Conservation (phyloP, 2,888 invertebrate genomes). For the Archips xylosteana region DNA sequence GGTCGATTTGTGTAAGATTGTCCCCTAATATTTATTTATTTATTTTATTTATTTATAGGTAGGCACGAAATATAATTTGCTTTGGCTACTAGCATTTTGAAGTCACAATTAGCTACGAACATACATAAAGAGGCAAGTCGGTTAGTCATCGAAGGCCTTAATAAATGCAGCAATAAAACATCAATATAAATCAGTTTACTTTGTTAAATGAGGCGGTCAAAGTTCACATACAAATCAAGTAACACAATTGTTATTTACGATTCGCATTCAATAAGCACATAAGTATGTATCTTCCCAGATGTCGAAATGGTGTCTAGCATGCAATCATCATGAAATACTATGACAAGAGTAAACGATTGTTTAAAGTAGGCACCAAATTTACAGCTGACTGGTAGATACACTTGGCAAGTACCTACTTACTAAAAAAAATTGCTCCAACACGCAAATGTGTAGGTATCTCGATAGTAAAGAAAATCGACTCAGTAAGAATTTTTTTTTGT, state of each 20-base stretch:
- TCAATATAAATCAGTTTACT: background rate
- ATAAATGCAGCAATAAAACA: background rate
- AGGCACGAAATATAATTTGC: no score
- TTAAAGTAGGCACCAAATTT: background rate
- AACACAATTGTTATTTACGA: conserved; percentile 19
- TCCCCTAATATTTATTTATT: no score
- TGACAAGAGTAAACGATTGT: background rate
- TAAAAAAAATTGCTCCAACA: no score
- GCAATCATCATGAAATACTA: background rate
- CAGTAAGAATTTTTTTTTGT: no score
- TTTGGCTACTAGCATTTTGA: background rate
- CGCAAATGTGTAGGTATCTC: no score
- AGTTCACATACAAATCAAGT: conserved; percentile 17
- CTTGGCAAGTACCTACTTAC: background rate
- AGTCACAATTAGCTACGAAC: background rate
- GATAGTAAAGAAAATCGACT: no score
- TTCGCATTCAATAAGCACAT: conserved; percentile 3
- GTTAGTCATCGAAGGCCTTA: background rate
- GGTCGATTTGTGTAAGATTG: no score
- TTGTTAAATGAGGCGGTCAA: conserved; percentile 3
- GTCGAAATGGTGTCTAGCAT: background rate
- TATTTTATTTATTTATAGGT: no score
- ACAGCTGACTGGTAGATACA: background rate
- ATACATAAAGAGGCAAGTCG: background rate
- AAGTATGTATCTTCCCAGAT: background rate